phyloP scores from a whole-genome alignment of 2,113 vertebrate genomes.

The Dicrurus megarhynchus region DNA sequence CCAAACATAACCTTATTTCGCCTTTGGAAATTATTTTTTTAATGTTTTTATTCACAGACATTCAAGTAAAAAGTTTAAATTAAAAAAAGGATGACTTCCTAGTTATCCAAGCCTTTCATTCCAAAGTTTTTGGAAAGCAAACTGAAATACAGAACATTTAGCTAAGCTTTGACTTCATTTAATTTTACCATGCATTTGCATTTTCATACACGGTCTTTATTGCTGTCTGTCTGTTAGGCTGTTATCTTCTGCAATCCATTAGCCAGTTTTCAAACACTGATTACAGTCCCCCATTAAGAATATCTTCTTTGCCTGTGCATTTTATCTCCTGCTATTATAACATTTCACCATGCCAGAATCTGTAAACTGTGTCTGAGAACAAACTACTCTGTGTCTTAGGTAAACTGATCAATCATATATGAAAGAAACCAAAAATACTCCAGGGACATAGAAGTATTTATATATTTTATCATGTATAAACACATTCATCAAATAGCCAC shows the following conservation, averaged over 20 bases:
- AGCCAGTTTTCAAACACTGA: not conserved
- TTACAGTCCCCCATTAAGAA: not conserved
- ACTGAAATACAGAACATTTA: not conserved
- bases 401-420: not conserved
- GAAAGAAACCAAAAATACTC: not conserved
- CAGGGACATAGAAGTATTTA: not conserved
- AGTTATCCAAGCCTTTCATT: not conserved
- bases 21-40: not conserved
- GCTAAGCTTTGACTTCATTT: not conserved
- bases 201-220: not conserved
- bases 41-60: not conserved
- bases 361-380: constrained; percentile 15
- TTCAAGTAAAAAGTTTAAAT: not conserved
- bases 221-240: not conserved
- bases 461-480: not conserved
- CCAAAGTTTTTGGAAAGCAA: not conserved
- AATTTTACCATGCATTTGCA: not conserved
- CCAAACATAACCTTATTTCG: not conserved
- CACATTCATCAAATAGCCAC: constrained; percentile 10
- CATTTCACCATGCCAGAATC: not conserved
- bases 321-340: not conserved
- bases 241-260: not conserved
- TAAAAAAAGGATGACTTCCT: not conserved
- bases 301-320: not conserved
- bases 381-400: not conserved